Evolutionary conservation across 2,888 invertebrate genomes (phyloP), one percentile per base, ranked within the genome.

Genomic region (Xylophagus ater): DNA sequence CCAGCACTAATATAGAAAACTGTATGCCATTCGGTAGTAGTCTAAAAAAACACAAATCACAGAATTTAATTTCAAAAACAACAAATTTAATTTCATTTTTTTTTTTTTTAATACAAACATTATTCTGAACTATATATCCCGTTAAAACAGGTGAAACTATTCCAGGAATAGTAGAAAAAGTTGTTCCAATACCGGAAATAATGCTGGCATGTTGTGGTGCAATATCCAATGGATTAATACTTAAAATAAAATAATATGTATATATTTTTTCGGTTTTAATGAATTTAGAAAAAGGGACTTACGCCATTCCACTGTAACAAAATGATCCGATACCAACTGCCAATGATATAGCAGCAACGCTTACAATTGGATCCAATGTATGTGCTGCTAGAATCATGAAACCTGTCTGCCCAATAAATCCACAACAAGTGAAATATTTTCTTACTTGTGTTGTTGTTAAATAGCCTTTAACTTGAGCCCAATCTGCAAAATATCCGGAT

Each of bases 91-190:
- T 25, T 23, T 24, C 21, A 13, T 21, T 17, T 12, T n/a, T 9
- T 10, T 2, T n/a, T 13, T 8, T 12, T 2, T 17, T 4, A n/a
- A n/a, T n/a, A 31, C 25, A 8, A 57, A 84, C 86, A 70, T 80
- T 76, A 47, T 81, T 67, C 41, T 73, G 71, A 12, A 87, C 85
- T 39, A 90, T 76, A 36, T 74, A 72, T 6, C 88, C 88, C 0
- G 86, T 83, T 1, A 90, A 63, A 9, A 80, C 71, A 0, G 92
- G 93, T 56, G 87, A 86, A n/a, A 92, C 66, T 52, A 93, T 89
- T 20, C 93, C 93, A 1, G 93, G 90, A 36, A 93, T 65, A 0
- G 92, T 92, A 1, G 87, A 92, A 47, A 92, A 68, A 0, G 90
- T 90, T n/a, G n/a, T n/a, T n/a, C n/a, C n/a, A n/a, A 63, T 89